Conservation (phyloP, 2,888 invertebrate genomes). For the Pristionchus japonicus region DNA sequence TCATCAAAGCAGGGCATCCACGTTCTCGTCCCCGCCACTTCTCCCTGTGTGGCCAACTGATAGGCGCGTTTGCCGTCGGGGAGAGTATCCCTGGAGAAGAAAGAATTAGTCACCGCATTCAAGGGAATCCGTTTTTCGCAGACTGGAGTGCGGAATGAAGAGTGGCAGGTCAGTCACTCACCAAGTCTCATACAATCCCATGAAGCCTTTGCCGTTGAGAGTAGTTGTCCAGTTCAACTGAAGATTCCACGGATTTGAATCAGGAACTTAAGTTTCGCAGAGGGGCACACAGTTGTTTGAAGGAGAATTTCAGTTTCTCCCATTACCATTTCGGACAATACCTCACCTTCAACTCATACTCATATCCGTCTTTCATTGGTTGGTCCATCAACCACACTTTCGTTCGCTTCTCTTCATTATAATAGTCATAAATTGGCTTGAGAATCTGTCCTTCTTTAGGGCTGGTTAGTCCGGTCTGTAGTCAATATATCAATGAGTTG, state of each 20-base stretch:
- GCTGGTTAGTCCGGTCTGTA: neutral
- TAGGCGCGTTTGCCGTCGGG: neutral
- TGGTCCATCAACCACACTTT: neutral
- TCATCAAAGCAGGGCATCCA: constrained; percentile 23
- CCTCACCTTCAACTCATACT: neutral
- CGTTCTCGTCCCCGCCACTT: neutral
- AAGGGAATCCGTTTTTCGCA: no score
- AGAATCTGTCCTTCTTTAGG: neutral
- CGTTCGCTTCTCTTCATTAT: constrained; percentile 12
- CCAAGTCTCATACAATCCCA: constrained; percentile 5
- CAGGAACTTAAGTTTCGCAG: no score
- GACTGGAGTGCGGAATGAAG: neutral
- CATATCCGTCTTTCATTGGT: neutral
- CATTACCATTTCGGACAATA: no score
- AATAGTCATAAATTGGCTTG: neutral
- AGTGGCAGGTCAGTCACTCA: neutral
- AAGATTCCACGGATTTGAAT: no score
- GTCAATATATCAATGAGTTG: neutral
- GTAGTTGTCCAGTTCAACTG: neutral
- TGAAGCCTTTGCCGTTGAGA: neutral
- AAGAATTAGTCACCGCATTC: no score
- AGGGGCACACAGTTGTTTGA: no score
- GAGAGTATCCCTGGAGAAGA: neutral
- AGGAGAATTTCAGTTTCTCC: no score
- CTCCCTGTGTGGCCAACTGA: neutral